Base-by-base conservation (phyloP, 2,888 invertebrate species). In the Tupiocoris notatus region DNA sequence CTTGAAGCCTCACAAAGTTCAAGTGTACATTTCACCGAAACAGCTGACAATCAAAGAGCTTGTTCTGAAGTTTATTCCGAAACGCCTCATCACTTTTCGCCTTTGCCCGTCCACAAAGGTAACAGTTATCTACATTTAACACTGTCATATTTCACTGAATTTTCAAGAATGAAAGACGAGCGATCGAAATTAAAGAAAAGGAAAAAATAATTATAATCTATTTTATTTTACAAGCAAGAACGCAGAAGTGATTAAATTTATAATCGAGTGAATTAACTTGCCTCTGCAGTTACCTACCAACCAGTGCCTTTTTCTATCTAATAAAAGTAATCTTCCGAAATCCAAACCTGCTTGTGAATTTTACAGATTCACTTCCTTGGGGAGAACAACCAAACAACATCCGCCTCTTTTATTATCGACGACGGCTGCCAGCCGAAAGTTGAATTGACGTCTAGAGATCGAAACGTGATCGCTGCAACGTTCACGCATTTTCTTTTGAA, bases 71-170 rank as follows among this genome's bases (percentile, higher is more conserved):
- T 92, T 97, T 84, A 94, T 96, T 82, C 96, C 95, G 73, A 96
- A 95, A 85, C 88, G 95, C 81, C 88, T 96, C 81, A 93, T 92
- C 77, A 94, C 95, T 56, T 96, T 95, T 86, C 88, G 96, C 56
- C 88, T 97, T 75, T 96, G 96, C 83, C 96, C 96, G 20, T 95
- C 95, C 78, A 96, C 96, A 70, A 96, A 96, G 88, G 93, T 94
- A 83, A 83, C 80, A 68, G 56, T 71, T 17, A 2, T 20, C n/a
- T n/a, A n/a, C n/a, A n/a, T n/a, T n/a, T n/a, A n/a, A n/a, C n/a
- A n/a, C n/a, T n/a, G n/a, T n/a, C n/a, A n/a, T n/a, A n/a, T n/a
- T n/a, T n/a, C n/a, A n/a, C n/a, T n/a, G n/a, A n/a, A n/a, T n/a
- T n/a, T n/a, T n/a, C n/a, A n/a, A n/a, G n/a, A n/a, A n/a, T n/a